Conservation (phyloP, 1,140 invertebrate genomes). For the Scaptomyza graminum region DNA sequence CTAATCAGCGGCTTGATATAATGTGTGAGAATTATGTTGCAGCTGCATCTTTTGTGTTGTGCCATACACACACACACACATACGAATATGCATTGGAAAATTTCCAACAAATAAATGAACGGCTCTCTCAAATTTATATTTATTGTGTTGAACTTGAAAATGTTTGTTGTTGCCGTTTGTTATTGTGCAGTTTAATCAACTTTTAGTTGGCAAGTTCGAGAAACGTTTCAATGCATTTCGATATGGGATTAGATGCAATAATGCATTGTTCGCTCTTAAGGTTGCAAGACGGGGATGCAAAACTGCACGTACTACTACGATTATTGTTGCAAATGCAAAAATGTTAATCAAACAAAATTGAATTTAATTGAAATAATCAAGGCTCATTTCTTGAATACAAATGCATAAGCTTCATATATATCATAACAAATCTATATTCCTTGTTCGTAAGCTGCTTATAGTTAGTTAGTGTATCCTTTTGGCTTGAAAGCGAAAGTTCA, state of each 20-base stretch:
- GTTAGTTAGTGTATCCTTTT: conserved; percentile 9
- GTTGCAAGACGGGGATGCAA: conserved; percentile 1
- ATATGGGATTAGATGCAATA: conserved; percentile 57
- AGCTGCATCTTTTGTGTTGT: conserved; percentile 45
- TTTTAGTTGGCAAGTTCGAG: conserved; percentile 73
- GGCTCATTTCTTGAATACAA: background rate
- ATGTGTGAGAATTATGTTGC: conserved; percentile 66
- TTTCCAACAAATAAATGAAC: conserved; percentile 60
- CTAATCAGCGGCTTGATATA: conserved; percentile 51
- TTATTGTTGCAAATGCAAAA: conserved; percentile 5
- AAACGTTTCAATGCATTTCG: conserved; percentile 77
- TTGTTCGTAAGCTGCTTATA: background rate
- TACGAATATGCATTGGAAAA: conserved; percentile 43
- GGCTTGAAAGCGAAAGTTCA: conserved; percentile 55
- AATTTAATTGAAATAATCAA: background rate
- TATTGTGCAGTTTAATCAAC: conserved; percentile 81
- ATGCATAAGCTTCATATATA: background rate
- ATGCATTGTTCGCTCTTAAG: conserved; percentile 14
- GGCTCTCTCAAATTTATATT: conserved; percentile 72
- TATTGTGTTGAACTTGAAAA: conserved; percentile 79
- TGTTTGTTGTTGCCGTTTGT: conserved; percentile 73
- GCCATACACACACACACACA: background rate
- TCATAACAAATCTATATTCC: background rate
- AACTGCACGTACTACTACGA: conserved; percentile 14
- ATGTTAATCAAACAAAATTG: background rate